Base-by-base conservation (phyloP, 2,113 vertebrate genomes). In the Meriones unguiculatus region DNA sequence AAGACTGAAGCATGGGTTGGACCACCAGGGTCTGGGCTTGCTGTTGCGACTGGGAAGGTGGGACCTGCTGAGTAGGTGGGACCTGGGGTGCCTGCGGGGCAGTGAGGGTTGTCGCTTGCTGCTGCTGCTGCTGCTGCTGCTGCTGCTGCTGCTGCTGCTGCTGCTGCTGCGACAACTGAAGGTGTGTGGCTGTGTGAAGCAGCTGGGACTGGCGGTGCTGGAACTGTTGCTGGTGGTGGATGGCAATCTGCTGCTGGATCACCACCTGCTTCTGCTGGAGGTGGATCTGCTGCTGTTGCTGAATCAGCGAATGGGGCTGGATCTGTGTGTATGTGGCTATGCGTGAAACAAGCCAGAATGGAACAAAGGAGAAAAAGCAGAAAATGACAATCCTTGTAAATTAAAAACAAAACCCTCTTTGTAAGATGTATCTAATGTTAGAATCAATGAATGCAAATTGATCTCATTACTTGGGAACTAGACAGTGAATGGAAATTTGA, bases 21-120 rank as follows among this genome's bases (percentile, higher is more conserved):
- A 99, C 99, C 77, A 99, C 99, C 81, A 99, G 98, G 52, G 99
- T 99, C 98, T 99, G 99, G 25, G 99, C 98, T 89, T 98, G 93
- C 89, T 97, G 96, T 80, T 97, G 91, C 8, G 97, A 87, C 97
- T 98, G 98, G 64, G 98, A 97, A 65, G 98, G 98, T 0, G 98
- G 98, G 75, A 98, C 98, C 57, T 98, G 98, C 72, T 97, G 98
- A 13, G 98, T 97, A 10, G 98, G 98, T 69, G 98, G 98, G 59
- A 98, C 99, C 38, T 99, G 99, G 82, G 99, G 99, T 1, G 99
- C 99, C 81, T 97, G 98, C 17, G 98, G 96, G 98, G 96, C 91
- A 70, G 94, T 76, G 97, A 98, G 97, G 96, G 99, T 41, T 86
- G 98, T 97, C 86, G 98, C 97, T 77, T 98, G 99, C 28, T 89